A percentile compares a stretch with the other conserved stretches of the same genome.
phyloP scores from a whole-genome alignment of 1,140 invertebrate species.

The Danaus melanippus region DNA sequence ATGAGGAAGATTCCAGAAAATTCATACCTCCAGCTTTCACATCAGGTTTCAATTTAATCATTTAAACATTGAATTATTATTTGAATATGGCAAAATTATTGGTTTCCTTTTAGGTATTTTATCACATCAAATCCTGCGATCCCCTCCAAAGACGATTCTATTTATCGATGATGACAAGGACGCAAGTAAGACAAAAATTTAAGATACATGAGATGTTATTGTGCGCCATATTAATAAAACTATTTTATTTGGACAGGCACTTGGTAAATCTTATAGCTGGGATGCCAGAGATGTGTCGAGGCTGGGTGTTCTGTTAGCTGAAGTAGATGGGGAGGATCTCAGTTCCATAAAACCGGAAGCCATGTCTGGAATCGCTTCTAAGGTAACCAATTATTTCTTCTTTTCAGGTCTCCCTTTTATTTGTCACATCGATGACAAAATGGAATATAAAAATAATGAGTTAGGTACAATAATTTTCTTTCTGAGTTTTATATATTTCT shows the following conservation, averaged over 20 bases:
- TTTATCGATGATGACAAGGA: conserved; percentile 52
- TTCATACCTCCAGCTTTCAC: conserved; percentile 46
- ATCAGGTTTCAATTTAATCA: conserved; percentile 32
- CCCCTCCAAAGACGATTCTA: conserved; percentile 51
- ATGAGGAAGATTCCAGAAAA: conserved; percentile 40
- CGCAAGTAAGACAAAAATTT: conserved; percentile 32
- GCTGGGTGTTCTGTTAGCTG: conserved; percentile 45
- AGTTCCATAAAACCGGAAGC: conserved; percentile 48
- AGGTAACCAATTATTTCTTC: conserved; percentile 22
- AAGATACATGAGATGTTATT: not conserved
- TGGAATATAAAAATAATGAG: too few species aligned
- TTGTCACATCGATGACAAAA: too few species aligned
- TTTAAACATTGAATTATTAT: too few species aligned
- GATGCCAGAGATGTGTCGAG: conserved; percentile 47
- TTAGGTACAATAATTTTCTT: not conserved
- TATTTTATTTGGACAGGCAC: conserved; percentile 31
- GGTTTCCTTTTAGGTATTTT: conserved; percentile 40
- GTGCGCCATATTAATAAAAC: conserved; percentile 12
- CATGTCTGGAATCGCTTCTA: conserved; percentile 48
- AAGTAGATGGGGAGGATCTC: conserved; percentile 41
- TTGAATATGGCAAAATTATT: not conserved
- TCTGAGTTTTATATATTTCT: not conserved
- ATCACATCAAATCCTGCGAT: conserved; percentile 57
- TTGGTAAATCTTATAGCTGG: conserved; percentile 58
- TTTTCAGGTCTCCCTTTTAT: not conserved